Conservation (phyloP, 2,113 vertebrate species). For the Mustelus asterias region DNA sequence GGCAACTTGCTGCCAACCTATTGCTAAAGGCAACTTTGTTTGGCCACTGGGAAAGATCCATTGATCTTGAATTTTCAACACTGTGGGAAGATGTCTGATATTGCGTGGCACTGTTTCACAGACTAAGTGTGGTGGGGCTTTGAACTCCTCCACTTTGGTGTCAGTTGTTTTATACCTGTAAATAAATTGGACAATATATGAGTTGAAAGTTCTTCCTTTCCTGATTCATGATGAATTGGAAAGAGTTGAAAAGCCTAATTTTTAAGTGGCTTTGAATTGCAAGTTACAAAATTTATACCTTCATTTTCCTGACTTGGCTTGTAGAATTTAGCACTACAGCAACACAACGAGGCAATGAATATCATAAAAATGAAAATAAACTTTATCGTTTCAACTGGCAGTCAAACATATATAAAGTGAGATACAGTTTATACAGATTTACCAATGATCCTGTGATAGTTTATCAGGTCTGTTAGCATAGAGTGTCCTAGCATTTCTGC, state of each 20-base stretch:
- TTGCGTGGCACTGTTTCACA: background rate
- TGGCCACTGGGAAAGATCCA: background rate
- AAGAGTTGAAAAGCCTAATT: background rate
- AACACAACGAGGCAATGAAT: background rate
- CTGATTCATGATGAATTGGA: background rate
- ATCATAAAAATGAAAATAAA: background rate
- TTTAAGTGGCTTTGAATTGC: background rate
- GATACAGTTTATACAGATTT: background rate
- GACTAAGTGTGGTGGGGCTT: background rate
- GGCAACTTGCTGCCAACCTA: background rate
- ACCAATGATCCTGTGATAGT: background rate
- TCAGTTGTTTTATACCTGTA: background rate
- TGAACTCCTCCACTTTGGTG: background rate
- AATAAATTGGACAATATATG: background rate
- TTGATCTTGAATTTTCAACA: background rate
- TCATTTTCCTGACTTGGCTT: background rate
- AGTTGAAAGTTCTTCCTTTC: background rate
- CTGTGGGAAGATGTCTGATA: background rate
- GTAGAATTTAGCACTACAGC: background rate
- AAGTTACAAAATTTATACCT: background rate
- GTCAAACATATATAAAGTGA: background rate
- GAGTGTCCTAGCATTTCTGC: background rate
- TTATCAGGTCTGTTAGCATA: background rate
- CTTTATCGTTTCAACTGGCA: background rate
- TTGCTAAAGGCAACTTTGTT: background rate